Percentiles rank a stretch among this genome's conserved stretches.
Conservation (phyloP, 2,888 invertebrate species). For the Daptonema setosum region DNA sequence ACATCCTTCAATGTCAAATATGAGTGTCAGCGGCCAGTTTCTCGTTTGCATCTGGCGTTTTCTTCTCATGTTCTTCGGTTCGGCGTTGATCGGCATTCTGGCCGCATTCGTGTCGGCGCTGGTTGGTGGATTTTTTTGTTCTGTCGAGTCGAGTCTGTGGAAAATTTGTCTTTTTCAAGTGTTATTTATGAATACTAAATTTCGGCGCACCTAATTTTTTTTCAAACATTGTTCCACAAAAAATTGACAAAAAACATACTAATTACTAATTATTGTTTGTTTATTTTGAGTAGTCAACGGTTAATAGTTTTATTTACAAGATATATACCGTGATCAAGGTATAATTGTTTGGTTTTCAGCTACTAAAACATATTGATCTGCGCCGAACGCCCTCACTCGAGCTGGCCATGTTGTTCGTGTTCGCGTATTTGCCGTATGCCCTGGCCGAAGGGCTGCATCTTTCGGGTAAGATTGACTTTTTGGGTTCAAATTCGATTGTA, state of each 20-base stretch:
- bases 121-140: slow-evolving; percentile 15
- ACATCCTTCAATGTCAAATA: slow-evolving; percentile 33
- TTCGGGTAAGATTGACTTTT: slow-evolving; percentile 43
- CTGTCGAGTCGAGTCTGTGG: no score
- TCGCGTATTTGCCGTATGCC: slow-evolving; percentile 93
- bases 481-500: no score
- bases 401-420: slow-evolving; percentile 92
- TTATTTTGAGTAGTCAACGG: no score
- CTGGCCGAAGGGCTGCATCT: slow-evolving; percentile 84
- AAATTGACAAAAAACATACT: no score
- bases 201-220: no score
- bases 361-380: slow-evolving; percentile 81
- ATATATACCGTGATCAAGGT: background rate
- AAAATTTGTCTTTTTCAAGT: no score
- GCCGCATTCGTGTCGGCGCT: slow-evolving; percentile 81
- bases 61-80: slow-evolving; percentile 91
- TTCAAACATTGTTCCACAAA: no score
- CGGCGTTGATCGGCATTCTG: slow-evolving; percentile 79
- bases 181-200: no score
- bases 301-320: no score
- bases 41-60: slow-evolving; percentile 48
- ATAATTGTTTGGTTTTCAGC: no score
- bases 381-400: slow-evolving; percentile 90
- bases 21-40: slow-evolving; percentile 40
- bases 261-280: no score